Evolutionary conservation across 2,797 vertebrate species (phyloP), one percentile per base, ranked within the genome.

Genomic region (Chelidonichthys spinosus): DNA sequence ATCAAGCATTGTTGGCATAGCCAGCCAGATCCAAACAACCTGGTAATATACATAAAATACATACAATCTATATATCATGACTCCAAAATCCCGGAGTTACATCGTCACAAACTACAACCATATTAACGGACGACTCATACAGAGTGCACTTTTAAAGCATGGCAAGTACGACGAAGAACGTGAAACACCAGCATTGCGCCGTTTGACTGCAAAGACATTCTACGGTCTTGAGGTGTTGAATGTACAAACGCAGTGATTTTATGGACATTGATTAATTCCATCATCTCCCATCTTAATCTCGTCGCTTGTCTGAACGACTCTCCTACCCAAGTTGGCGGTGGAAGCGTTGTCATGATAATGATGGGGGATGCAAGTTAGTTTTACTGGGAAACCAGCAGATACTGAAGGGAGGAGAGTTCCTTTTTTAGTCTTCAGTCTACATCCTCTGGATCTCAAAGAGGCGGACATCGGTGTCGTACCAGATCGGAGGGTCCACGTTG

Each of bases 361-460:
- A 73, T 49, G 50, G 88, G 7, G 9, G 69, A 76, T 72, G 84
- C 82, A 63, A 68, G 76, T 85, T 84, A 52, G 54, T 69, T 85
- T 82, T 66, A 79, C 78, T 14, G 66, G 74, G 76, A 80, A 80
- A 88, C 80, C 83, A 88, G 87, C 44, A 73, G 67, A 78, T 69
- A 75, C 65, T 74, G 59, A 73, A 37, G 37, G 50, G 44, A 69
- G 43, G 36, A 61, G 59, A 72, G 63, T 85, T 59, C 55, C 40
- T 42, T 62, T 55, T 76, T 63, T 13, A 61, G 55, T 25, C 17
- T 14, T 46, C 56, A 2, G 39, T 85, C 90, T 95, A 99, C 94
- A 99, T 97, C 84, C 96, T 95, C 86, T 99, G 98, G 86, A 99
- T 99, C 93, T 99, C 98, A 90, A 99, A 99, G 44, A 99, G 96